Conservation (phyloP, 1,140 invertebrate species). For the Pseudachorutes palmiensis region DNA sequence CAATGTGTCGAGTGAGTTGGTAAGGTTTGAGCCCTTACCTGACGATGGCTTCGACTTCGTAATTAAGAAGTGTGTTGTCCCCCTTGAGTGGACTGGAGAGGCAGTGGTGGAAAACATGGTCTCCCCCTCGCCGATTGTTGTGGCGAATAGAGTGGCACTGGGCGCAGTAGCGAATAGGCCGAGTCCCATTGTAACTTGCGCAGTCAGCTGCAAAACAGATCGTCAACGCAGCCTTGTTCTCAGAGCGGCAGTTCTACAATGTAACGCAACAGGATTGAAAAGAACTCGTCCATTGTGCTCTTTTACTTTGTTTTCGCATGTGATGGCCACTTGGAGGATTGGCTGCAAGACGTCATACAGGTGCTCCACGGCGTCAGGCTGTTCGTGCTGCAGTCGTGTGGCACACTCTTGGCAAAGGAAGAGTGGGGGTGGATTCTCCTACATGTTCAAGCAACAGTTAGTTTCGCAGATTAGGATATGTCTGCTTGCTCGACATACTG, state of each 20-base stretch:
- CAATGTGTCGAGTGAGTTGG: too few species aligned
- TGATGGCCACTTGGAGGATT: slow-evolving; percentile 85
- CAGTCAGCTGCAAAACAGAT: slow-evolving; percentile 97
- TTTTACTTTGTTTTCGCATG: slow-evolving; percentile 86
- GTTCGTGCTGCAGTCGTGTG: slow-evolving; percentile 66
- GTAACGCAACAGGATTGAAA: slow-evolving; percentile 14
- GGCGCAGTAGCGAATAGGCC: slow-evolving; percentile 78
- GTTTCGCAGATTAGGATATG: not conserved
- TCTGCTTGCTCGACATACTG: slow-evolving; percentile 7
- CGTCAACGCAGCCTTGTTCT: slow-evolving; percentile 85
- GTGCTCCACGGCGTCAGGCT: slow-evolving; percentile 61
- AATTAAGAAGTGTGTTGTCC: slow-evolving; percentile 81
- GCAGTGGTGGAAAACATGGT: slow-evolving; percentile 82
- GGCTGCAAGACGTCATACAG: slow-evolving; percentile 86
- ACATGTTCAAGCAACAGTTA: slow-evolving; percentile 50
- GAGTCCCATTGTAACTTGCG: slow-evolving; percentile 88
- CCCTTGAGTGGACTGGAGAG: slow-evolving; percentile 77
- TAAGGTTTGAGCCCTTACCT: slow-evolving; percentile 51
- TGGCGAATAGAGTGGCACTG: slow-evolving; percentile 84
- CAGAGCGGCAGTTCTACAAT: slow-evolving; percentile 78
- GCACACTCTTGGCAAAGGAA: slow-evolving; percentile 95
- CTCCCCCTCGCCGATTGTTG: slow-evolving; percentile 69
- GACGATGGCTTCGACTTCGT: slow-evolving; percentile 93
- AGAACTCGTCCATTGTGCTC: not conserved
- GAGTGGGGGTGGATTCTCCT: slow-evolving; percentile 80